These are phyloP conservation scores for Tinamus guttatus DNA, from an alignment of 2,113 vertebrate species.

Conservation along the genomic window DNA sequence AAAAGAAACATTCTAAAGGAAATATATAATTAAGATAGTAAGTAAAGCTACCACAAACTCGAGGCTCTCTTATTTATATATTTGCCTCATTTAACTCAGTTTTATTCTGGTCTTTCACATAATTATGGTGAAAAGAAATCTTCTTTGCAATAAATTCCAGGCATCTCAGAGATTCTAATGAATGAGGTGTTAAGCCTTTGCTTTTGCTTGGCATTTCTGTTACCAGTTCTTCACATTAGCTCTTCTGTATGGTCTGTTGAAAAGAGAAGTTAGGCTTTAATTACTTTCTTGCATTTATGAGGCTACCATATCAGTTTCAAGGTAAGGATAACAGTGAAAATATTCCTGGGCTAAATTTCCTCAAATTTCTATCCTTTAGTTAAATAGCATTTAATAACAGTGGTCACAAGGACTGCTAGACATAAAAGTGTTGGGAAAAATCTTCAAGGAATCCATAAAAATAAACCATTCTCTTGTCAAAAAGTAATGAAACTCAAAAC, in stretches of 20 bases:
- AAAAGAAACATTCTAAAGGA: conserved; percentile 58
- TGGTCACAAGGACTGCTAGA: not conserved
- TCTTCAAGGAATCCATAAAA: not conserved
- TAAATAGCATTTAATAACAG: not conserved
- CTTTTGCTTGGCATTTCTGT: not conserved
- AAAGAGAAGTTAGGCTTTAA: not conserved
- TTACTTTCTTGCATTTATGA: not conserved
- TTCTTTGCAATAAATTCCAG: conserved; percentile 15
- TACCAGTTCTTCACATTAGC: not conserved
- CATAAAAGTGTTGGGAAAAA: not conserved
- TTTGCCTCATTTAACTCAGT: conserved; percentile 58
- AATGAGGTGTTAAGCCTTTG: conserved; percentile 12
- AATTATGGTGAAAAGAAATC: conserved; percentile 38
- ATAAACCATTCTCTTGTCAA: not conserved
- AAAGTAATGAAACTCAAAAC: not conserved
- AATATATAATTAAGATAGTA: conserved; percentile 68
- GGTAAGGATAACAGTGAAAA: not conserved
- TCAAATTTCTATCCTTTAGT: not conserved
- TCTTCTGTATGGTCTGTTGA: not conserved
- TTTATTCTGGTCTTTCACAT: conserved; percentile 54
- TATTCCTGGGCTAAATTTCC: not conserved
- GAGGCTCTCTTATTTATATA: conserved; percentile 57
- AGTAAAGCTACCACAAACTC: conserved; percentile 64
- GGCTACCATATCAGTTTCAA: not conserved
- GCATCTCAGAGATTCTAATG: conserved; percentile 44